Evolutionary conservation across 2,797 vertebrate genomes (phyloP), one percentile per base, ranked within the genome.

Genomic region (Paguma larvata): DNA sequence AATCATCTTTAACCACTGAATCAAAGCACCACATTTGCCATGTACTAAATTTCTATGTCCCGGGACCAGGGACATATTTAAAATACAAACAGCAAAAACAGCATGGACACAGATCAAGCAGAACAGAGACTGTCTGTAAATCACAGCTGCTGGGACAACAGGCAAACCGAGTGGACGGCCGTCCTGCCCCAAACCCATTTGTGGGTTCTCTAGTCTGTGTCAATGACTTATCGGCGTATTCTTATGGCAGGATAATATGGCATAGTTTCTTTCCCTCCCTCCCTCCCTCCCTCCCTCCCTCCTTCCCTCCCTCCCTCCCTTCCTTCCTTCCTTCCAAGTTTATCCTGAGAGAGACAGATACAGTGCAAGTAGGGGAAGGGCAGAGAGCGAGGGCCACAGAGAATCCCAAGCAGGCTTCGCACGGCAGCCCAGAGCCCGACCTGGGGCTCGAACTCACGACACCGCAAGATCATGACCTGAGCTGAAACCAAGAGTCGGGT

Each of bases 141-240:
- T 68, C 80, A 67, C 41, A 51, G 75, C 41, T 48, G 7, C 19
- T 63, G 38, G 63, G 63, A 38, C 46, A 59, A 27, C 12, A 2
- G 6, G 3, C 77, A 65, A 78, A 70, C 48, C 30, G 23, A 78
- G 62, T 16, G 10, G 77, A 38, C 1, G 27, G 41, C 62, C 75
- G 38, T 44, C 70, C 77, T 53, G 48, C 53, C 59, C 92, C 13
- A 16, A 68, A 38, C 82, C 63, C 89, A 56, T 70, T 89, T 91
- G 94, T 92, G 56, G 65, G 44, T 65, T 87, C 25, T 94, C 63
- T 89, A 56, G 44, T 95, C 51, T 53, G 41, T 79, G 85, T 78
- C 63, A 62, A 0, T 89, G 63, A 51, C 19, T 46, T 84, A 70
- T 13, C n/a, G 44, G 72, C 70, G 25, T 96, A 46, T 80, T 65